Percentiles rank a stretch among this genome's conserved stretches.
phyloP scores from a whole-genome alignment of 2,113 vertebrate genomes.

The Thymallus thymallus region DNA sequence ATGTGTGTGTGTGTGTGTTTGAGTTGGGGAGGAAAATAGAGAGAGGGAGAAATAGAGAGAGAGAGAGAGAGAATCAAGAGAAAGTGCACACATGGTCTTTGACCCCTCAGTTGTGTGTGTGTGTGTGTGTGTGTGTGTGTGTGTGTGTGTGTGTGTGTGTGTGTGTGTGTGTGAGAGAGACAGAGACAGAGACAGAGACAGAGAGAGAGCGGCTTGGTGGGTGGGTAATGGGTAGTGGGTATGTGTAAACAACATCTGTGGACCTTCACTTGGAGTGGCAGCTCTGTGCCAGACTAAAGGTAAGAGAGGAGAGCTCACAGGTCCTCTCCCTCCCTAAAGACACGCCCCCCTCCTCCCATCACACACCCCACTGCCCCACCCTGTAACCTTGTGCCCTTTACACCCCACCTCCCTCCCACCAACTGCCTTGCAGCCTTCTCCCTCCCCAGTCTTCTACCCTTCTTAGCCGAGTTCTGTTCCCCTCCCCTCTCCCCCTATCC shows the following conservation, averaged over 20 bases:
- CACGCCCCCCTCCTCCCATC: constrained; percentile 10
- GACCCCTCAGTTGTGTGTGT: constrained; percentile 47
- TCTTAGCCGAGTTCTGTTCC: constrained; percentile 14
- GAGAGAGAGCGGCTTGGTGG: constrained; percentile 4
- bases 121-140: background rate
- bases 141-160: constrained; percentile 11
- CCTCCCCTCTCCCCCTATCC: background rate
- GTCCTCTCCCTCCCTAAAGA: background rate
- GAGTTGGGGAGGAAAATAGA: background rate
- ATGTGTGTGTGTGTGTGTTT: constrained; percentile 16
- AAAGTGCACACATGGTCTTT: constrained; percentile 51
- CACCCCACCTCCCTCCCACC: constrained; percentile 37
- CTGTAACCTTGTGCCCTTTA: constrained; percentile 53
- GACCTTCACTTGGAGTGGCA: constrained; percentile 42
- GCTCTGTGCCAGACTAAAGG: background rate
- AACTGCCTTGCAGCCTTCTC: constrained; percentile 21
- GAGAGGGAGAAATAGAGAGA: background rate
- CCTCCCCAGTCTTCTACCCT: constrained; percentile 26
- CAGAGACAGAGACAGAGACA: background rate
- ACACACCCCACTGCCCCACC: constrained; percentile 34
- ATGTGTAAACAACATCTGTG: constrained; percentile 51
- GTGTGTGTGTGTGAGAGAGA: constrained; percentile 2
- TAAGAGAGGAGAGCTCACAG: background rate
- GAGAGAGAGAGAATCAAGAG: background rate
- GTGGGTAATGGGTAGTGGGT: no score